Conservation (phyloP, 92 coral and sea anemone species). For the Siderastrea siderea region DNA sequence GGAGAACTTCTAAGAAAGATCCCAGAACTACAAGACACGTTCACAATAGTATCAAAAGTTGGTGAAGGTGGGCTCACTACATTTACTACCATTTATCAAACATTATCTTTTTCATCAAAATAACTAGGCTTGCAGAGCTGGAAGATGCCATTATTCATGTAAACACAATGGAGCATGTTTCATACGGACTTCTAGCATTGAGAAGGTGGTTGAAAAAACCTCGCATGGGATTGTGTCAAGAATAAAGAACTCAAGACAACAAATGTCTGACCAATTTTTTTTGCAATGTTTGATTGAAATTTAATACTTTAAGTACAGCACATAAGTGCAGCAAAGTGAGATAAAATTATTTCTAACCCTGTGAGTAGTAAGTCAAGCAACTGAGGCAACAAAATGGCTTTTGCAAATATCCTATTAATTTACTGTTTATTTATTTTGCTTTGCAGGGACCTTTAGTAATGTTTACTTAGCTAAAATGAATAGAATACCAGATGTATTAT, state of each 20-base stretch:
- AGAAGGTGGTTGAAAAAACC: too few relatives aligned
- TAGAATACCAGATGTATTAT: conserved; percentile 80
- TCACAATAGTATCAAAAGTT: conserved; percentile 87
- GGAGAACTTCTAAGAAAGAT: conserved; percentile 89
- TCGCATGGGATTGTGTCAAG: too few relatives aligned
- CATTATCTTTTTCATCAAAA: background rate
- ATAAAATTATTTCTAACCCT: background rate
- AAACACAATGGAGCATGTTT: too few relatives aligned
- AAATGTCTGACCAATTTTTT: too few relatives aligned
- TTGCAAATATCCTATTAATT: background rate
- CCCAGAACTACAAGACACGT: conserved; percentile 87
- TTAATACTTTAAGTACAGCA: too few relatives aligned
- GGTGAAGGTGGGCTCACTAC: conserved; percentile 87
- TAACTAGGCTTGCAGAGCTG: too few relatives aligned
- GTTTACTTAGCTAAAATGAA: conserved; percentile 94
- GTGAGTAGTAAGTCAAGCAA: background rate
- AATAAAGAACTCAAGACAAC: too few relatives aligned
- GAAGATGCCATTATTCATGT: too few relatives aligned
- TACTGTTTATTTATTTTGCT: background rate
- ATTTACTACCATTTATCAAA: background rate
- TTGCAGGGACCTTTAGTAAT: conserved; percentile 96
- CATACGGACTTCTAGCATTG: too few relatives aligned
- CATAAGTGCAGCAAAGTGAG: background rate
- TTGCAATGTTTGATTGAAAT: too few relatives aligned
- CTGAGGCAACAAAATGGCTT: background rate